Evolutionary conservation across 64 coral and sea anemone species (phyloP).

Genomic region (Stichodactyla helianthus): DNA sequence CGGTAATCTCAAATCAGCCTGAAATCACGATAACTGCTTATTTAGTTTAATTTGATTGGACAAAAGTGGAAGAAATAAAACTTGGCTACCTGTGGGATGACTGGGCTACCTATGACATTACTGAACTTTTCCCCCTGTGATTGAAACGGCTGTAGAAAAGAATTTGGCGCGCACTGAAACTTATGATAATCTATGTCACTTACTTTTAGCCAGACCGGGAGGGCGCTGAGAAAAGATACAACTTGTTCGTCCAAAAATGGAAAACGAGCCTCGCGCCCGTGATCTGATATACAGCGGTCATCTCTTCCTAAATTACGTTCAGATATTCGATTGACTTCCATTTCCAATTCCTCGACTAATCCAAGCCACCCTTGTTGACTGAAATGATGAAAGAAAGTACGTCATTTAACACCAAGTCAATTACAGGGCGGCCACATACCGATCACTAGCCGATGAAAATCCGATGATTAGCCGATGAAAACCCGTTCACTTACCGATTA

Average conservation of each 20-base stretch:
- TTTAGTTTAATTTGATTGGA: background rate
- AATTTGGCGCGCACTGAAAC: background rate
- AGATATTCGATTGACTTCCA: conserved; percentile 86
- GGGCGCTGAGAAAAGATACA: conserved; percentile 78
- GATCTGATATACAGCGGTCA: conserved; percentile 96
- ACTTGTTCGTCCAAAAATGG: conserved; percentile 94
- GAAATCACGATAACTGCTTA: background rate
- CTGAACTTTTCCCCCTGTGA: background rate
- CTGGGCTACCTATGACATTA: background rate
- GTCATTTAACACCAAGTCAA: no score
- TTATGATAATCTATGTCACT: background rate
- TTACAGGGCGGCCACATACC: no score
- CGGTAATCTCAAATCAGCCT: conserved; percentile 19
- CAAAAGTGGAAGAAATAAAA: no score
- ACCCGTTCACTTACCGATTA: no score
- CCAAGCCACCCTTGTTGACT: conserved; percentile 88
- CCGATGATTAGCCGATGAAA: no score
- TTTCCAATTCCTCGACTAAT: conserved; percentile 81
- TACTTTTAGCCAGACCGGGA: conserved; percentile 96
- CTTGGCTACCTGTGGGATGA: background rate
- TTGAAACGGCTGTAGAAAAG: no score
- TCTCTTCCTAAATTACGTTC: conserved; percentile 89
- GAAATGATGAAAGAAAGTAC: background rate
- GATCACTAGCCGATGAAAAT: no score
- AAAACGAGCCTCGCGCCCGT: conserved; percentile 87